Conservation (phyloP, 2,797 vertebrate genomes). For the Sebastes hubbsi region DNA sequence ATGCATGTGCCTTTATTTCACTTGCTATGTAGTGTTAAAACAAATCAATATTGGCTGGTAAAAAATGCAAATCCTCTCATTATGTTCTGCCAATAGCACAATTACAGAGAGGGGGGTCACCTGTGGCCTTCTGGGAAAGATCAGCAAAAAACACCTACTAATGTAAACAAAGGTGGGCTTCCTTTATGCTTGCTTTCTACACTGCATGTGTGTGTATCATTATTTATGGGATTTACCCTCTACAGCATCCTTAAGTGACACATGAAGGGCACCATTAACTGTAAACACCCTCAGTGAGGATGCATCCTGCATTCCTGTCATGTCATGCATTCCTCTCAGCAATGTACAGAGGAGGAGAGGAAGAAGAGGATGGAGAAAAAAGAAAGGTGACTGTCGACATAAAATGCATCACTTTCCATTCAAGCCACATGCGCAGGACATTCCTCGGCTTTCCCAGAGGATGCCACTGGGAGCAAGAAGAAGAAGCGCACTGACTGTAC, state of each 20-base stretch:
- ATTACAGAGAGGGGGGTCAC: not conserved
- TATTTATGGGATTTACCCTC: not conserved
- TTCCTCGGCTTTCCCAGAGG: conserved; percentile 64
- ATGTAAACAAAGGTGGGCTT: not conserved
- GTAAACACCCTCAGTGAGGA: conserved; percentile 17
- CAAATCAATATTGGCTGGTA: not conserved
- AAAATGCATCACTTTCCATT: conserved; percentile 45
- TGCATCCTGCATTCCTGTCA: conserved; percentile 65
- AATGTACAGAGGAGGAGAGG: conserved; percentile 13
- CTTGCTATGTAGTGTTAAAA: not conserved
- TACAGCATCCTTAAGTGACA: conserved; percentile 1
- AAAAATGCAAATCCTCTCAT: conserved; percentile 46
- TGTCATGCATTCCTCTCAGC: conserved; percentile 62
- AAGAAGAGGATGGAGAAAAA: not conserved
- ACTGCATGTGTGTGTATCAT: not conserved
- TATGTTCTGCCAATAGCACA: conserved; percentile 12
- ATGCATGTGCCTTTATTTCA: not conserved
- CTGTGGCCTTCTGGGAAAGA: conserved; percentile 24
- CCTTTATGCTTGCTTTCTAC: not conserved
- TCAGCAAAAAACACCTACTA: not conserved
- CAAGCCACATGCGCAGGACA: conserved; percentile 49
- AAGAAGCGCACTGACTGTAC: not conserved
- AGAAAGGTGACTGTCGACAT: conserved; percentile 6
- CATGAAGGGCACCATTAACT: conserved; percentile 5
- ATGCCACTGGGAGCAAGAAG: conserved; percentile 18